Base-by-base conservation (phyloP, 92 coral and sea anemone species). In the Palythoa grandiflora region DNA sequence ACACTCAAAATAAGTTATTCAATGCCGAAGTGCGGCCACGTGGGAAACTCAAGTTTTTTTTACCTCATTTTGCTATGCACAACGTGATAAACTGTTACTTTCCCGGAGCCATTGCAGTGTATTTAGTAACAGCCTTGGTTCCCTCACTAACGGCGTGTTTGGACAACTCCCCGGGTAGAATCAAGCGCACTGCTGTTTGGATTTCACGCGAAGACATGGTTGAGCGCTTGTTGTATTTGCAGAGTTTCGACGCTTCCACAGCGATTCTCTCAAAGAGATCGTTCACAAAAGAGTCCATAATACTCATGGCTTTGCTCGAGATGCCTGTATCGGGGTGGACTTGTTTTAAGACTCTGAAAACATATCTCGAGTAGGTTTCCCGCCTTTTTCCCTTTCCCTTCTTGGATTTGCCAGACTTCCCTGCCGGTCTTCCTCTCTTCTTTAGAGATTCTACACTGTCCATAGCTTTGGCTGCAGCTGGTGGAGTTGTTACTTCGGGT, bases 231-330 rank as follows among this genome's bases (percentile, higher is more conserved):
- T 48, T 48, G 53, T 47, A 81, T 47, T 81, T 81, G 47, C 60
- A 71, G 44, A 81, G 75, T 70, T 8, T 68, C 14, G 61, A 9
- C 60, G 44, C 75, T 65, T 81, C 75, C 38, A n/a, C 39, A 3
- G 86, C 86, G 60, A 81, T 7, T 9, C 75, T 52, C 1, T 81
- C 86, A 66, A 81, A 81, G 57, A 81, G 66, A 51, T 81, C 86
- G 28, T 66, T 81, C 44, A 81, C 86, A 35, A 81, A 81, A 8
- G 86, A 81, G 28, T 81, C 66, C 86, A 81, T 81, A 28, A 81
- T 21, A 53, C 48, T 66, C 55, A 81, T 81, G 17, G 86, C 86
- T 66, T 66, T 81, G 61, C 86, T 48, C 6, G 86, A 63, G 63
- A 81, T 81, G 15, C 75, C 75, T 60, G 63, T 13, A 6, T 28